phyloP scores from a whole-genome alignment of 2,113 vertebrate genomes.

The Chloebia gouldiae region DNA sequence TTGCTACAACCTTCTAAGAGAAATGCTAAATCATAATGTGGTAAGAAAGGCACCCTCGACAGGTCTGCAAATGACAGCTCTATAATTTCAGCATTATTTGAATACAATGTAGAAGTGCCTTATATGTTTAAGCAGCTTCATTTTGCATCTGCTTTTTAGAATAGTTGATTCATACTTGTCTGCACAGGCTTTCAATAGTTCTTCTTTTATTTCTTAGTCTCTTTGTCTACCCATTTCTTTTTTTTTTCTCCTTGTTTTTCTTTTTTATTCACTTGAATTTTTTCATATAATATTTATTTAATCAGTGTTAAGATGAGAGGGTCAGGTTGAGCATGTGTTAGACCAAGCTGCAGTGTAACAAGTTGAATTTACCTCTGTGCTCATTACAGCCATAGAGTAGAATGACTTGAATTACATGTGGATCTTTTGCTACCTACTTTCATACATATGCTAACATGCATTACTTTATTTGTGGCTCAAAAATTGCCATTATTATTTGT shows the following conservation, averaged over 20 bases:
- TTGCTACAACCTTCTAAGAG: conserved; percentile 20
- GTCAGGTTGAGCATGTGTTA: not conserved
- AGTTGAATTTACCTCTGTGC: not conserved
- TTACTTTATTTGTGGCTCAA: not conserved
- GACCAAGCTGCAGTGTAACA: not conserved
- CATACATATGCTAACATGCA: not conserved
- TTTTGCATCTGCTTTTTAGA: conserved; percentile 64
- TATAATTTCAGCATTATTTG: conserved; percentile 69
- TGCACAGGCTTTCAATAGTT: conserved; percentile 55
- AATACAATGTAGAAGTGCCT: conserved; percentile 64
- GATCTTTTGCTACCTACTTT: not conserved
- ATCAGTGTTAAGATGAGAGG: not conserved
- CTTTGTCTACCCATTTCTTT: not conserved
- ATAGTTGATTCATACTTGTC: conserved; percentile 66
- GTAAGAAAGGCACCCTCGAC: conserved; percentile 38
- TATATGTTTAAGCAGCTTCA: conserved; percentile 54
- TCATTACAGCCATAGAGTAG: not conserved
- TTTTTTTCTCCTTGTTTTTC: not conserved
- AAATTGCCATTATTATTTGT: not conserved
- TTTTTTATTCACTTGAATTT: not conserved
- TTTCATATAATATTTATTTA: not conserved
- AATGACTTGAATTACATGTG: not conserved
- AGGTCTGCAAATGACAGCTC: conserved; percentile 59
- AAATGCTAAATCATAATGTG: conserved; percentile 27
- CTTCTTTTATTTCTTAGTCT: conserved; percentile 19